These are phyloP conservation scores for Pipistrellus kuhlii DNA, from an alignment of 2,797 vertebrate species.

Conservation along the genomic window DNA sequence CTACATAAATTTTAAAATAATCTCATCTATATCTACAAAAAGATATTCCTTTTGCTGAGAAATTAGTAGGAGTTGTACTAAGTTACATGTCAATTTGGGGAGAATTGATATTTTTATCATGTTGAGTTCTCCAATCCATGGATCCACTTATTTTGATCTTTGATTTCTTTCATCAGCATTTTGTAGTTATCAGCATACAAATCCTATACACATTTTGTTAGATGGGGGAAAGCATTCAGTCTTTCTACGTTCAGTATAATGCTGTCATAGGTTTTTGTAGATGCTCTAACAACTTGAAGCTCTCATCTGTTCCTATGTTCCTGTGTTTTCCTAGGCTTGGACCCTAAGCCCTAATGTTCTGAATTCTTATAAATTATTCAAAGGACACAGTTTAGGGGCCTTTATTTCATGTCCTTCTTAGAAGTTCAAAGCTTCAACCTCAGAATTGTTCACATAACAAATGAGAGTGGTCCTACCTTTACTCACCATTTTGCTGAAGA, in stretches of 20 bases:
- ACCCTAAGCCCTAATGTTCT: neutral
- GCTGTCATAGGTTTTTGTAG: neutral
- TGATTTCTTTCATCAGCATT: conserved; percentile 10
- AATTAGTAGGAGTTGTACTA: neutral
- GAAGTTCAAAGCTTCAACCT: neutral
- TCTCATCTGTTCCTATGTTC: neutral
- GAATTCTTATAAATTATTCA: neutral
- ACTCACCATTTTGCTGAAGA: neutral
- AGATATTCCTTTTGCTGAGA: neutral
- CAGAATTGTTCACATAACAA: neutral
- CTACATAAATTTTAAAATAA: neutral
- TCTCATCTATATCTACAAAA: neutral
- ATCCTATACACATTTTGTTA: neutral
- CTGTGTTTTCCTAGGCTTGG: neutral
- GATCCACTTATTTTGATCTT: conserved; percentile 17
- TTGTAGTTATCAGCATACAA: neutral
- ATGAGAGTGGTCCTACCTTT: neutral
- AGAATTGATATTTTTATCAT: neutral
- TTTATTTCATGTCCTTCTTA: neutral
- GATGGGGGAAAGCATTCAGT: neutral
- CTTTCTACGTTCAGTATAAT: neutral
- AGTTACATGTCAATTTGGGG: neutral
- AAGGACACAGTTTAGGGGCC: neutral
- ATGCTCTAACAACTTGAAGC: neutral
- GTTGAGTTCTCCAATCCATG: neutral